phyloP scores from a whole-genome alignment of 1,140 invertebrate species.

The Pogonus chalceus region DNA sequence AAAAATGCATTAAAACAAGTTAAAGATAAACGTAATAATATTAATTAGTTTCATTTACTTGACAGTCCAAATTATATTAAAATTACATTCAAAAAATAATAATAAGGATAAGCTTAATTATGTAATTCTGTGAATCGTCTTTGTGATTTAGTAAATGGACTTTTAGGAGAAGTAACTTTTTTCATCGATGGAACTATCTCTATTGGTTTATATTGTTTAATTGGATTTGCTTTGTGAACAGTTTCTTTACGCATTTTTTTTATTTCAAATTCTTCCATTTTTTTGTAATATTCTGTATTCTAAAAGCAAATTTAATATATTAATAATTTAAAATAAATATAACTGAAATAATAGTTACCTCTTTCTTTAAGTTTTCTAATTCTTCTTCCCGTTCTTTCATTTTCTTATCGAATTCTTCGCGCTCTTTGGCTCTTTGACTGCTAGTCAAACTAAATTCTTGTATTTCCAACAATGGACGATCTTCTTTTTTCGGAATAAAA shows the following conservation, averaged over 20 bases:
- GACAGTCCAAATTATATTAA: no score
- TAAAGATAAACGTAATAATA: no score
- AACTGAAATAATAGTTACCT: background rate
- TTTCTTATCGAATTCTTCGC: conserved; percentile 36
- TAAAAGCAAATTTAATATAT: background rate
- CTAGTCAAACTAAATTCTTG: conserved; percentile 38
- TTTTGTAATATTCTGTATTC: conserved; percentile 6
- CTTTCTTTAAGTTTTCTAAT: conserved; percentile 21
- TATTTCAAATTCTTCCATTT: conserved; percentile 12
- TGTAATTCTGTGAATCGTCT: no score
- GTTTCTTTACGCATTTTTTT: conserved; percentile 10
- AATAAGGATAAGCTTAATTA: no score
- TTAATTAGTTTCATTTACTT: no score
- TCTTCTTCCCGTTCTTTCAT: conserved; percentile 35
- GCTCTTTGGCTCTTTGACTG: conserved; percentile 35
- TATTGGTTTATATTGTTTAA: conserved; percentile 11
- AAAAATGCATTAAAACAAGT: no score
- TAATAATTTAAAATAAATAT: no score
- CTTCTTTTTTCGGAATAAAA: conserved; percentile 36
- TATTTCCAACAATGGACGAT: conserved; percentile 20
- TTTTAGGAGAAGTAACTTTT: conserved; percentile 1
- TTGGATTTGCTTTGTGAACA: conserved; percentile 15
- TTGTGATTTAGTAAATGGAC: conserved; percentile 8
- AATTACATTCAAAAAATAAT: no score
- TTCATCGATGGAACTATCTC: conserved; percentile 1